Evolutionary conservation across 2,888 invertebrate genomes (phyloP).

Genomic region (Thymelicus lineola): DNA sequence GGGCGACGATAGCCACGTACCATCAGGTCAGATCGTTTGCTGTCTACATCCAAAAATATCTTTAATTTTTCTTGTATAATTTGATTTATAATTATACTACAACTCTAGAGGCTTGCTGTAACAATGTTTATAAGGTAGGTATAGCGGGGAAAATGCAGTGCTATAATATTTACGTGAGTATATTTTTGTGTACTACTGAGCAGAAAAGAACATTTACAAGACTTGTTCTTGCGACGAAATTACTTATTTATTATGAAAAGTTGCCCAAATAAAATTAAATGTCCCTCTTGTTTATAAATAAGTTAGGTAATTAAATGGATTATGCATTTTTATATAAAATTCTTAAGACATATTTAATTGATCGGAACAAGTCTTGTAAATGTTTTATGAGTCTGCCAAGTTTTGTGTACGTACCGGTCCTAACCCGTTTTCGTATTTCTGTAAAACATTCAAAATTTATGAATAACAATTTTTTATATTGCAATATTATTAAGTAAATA

Average conservation of each 20-base stretch:
- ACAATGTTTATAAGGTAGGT: background rate
- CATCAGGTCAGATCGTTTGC: too few species aligned
- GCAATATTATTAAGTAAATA: too few species aligned
- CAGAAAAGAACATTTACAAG: background rate
- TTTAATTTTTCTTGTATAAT: background rate
- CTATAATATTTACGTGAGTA: background rate
- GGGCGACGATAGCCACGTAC: too few species aligned
- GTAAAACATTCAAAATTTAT: constrained; percentile 51
- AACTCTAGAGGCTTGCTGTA: background rate
- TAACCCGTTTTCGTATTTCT: constrained; percentile 60
- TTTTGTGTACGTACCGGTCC: constrained; percentile 64
- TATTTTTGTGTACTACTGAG: background rate
- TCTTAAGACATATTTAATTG: too few species aligned
- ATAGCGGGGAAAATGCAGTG: background rate
- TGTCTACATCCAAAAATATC: too few species aligned
- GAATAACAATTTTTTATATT: constrained; percentile 18
- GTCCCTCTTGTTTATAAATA: too few species aligned
- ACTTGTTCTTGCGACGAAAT: background rate
- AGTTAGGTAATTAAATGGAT: too few species aligned
- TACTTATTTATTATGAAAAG: too few species aligned
- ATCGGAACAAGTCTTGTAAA: constrained; percentile 31
- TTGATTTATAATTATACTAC: background rate
- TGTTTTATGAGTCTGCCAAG: constrained; percentile 33
- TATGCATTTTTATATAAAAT: too few species aligned
- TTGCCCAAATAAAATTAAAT: too few species aligned